Evolutionary conservation across 2,888 invertebrate species (phyloP), one percentile per base, ranked within the genome.

Genomic region (Ditula angustiorana): DNA sequence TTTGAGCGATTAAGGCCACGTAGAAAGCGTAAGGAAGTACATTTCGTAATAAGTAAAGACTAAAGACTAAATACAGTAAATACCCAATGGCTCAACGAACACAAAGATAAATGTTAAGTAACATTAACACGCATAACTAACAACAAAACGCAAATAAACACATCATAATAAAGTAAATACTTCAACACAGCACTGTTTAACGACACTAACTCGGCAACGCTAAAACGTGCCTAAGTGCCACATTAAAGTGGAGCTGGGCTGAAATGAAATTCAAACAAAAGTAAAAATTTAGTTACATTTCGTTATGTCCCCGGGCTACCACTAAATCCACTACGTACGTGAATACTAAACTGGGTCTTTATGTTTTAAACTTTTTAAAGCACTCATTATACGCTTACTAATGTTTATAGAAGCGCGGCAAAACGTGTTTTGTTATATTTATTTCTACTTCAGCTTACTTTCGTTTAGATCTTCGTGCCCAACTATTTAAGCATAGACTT

Each of bases 401-500:
- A 57, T 50, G 69, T 66, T 66, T 73, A 49, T 70, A 74, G 73
- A 70, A 71, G 72, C 71, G 73, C 70, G 68, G 71, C 66, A 68
- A 60, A 69, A 73, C 65, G 67, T 23, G 10, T 67, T 70, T 65
- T 64, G n/a, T n/a, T 60, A 26, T 65, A 47, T 66, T 71, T 68
- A 53, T 59, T 61, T 64, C 53, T 59, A 69, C 69, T 73, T 72
- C 70, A 72, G 64, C 71, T 67, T 71, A 77, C 79, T 80, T 82
- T 81, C 78, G 70, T 68, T 76, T 74, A 74, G 69, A 75, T 75
- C 72, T 76, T 73, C 67, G 73, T 67, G 74, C 71, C 67, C 70
- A 69, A 68, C 72, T 78, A 77, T 79, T 80, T 77, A 72, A 78
- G 78, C 75, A 75, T 63, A 60, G 72, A 83, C 84, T 87, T 87